phyloP scores from a whole-genome alignment of 2,797 vertebrate genomes.

The Anguilla marmorata region DNA sequence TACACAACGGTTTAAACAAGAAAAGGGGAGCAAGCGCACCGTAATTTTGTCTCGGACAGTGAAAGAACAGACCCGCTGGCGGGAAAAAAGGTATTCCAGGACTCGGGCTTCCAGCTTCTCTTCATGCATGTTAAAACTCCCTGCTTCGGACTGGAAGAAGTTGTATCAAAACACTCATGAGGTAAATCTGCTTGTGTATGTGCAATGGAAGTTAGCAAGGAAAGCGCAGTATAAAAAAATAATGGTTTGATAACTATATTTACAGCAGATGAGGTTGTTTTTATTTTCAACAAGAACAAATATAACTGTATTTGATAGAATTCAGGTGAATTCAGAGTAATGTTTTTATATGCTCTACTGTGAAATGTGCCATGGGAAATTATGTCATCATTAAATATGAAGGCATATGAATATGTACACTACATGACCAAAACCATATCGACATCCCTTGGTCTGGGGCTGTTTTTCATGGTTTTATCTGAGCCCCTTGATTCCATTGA shows the following conservation, averaged over 20 bases:
- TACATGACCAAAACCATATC: not conserved
- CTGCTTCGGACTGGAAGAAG: slow-evolving; percentile 53
- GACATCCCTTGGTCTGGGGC: too few species aligned
- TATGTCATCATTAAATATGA: not conserved
- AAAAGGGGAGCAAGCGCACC: slow-evolving; percentile 40
- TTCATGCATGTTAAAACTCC: slow-evolving; percentile 57
- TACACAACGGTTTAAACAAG: slow-evolving; percentile 4
- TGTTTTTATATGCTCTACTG: not conserved
- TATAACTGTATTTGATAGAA: not conserved
- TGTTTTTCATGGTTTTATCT: too few species aligned
- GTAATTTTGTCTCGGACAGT: slow-evolving; percentile 48
- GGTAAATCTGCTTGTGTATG: slow-evolving; percentile 52
- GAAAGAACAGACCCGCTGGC: slow-evolving; percentile 37
- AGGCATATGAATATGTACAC: not conserved
- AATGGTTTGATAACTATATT: not conserved
- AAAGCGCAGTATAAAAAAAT: too few species aligned
- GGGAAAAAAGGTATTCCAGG: slow-evolving; percentile 50
- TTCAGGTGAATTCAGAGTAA: not conserved
- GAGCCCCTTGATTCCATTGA: too few species aligned
- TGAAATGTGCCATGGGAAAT: not conserved
- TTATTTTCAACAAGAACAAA: not conserved
- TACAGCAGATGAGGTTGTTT: not conserved
- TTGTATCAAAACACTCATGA: slow-evolving; percentile 67
- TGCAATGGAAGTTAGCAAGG: not conserved
- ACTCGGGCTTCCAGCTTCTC: slow-evolving; percentile 52